These are phyloP conservation scores for Leguminivora glycinivorella DNA, from an alignment of 1,140 invertebrate genomes.

Conservation along the genomic window DNA sequence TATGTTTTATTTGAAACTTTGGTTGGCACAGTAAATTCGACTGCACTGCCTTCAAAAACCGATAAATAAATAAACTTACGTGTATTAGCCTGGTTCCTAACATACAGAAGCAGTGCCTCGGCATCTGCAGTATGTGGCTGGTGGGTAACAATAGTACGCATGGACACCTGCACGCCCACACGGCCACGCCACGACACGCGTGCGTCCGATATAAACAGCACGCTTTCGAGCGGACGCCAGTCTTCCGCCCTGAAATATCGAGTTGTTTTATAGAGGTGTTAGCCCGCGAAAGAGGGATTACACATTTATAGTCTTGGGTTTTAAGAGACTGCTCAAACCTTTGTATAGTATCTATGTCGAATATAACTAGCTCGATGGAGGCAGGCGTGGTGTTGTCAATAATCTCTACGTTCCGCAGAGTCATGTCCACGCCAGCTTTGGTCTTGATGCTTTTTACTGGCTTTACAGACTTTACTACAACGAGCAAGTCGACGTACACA, in stretches of 20 bases:
- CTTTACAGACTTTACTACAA: conserved; percentile 76
- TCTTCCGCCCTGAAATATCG: conserved; percentile 57
- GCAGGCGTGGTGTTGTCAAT: conserved; percentile 78
- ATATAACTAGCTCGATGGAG: conserved; percentile 69
- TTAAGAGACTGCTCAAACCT: no score
- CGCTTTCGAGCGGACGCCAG: conserved; percentile 75
- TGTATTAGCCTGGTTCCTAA: conserved; percentile 57
- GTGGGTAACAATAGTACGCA: conserved; percentile 76
- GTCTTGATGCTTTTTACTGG: conserved; percentile 73
- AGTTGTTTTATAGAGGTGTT: background rate
- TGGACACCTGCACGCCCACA: conserved; percentile 51
- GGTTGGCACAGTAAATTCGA: no score
- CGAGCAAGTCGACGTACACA: conserved; percentile 75
- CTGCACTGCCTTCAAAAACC: background rate
- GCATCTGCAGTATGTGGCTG: conserved; percentile 78
- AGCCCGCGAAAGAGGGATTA: no score
- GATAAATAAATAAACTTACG: conserved; percentile 36
- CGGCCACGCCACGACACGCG: conserved; percentile 72
- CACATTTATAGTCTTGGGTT: no score
- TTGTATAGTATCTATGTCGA: conserved; percentile 76
- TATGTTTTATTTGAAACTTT: no score
- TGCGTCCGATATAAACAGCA: conserved; percentile 78
- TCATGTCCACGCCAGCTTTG: conserved; percentile 68
- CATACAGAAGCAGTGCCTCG: conserved; percentile 69
- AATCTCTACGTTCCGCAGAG: conserved; percentile 72